Evolutionary conservation across 2,797 vertebrate species (phyloP), one percentile per base, ranked within the genome.

Genomic region (Furcifer pardalis): DNA sequence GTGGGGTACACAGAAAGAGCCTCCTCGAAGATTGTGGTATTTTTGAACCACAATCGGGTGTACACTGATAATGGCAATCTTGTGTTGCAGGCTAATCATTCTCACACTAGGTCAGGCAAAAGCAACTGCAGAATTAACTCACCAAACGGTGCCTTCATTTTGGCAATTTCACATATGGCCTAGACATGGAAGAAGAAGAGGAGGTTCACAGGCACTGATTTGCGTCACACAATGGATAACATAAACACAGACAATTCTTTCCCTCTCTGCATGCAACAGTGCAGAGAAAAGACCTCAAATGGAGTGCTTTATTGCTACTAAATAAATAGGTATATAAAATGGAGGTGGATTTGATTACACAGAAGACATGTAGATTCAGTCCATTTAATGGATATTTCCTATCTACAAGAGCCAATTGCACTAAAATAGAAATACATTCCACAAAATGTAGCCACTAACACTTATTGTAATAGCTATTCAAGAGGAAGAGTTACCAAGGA

Each of bases 401-500:
- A 7, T 13, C 85, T 13, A 72, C 10, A 77, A 87, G 83, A 89
- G 71, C 77, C 40, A 80, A 86, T 66, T 5, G 1, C 3, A 77
- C 77, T 35, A 30, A 82, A 85, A 83, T 0, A 90, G 49, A 49
- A 83, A 88, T 87, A 68, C 77, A 42, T 65, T 32, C 82, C 86
- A 82, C 0, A 9, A 89, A 35, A 81, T 90, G 90, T 37, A 72
- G 86, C 85, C n/a, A 63, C 52, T 81, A 60, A 52, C 74, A 60
- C 32, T n/a, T 66, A 56, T 83, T 85, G 66, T 0, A 89, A 84
- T 82, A 87, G 88, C 59, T 69, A 89, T 86, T 89, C 77, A 91
- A 82, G 49, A 82, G 74, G 78, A 78, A 89, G 85, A 17, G 92
- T 92, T 93, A 91, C 91, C 91, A 93, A 90, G 92, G 90, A 93